Evolutionary conservation across 2,113 vertebrate genomes (phyloP).

Genomic region (Scophthalmus maximus): DNA sequence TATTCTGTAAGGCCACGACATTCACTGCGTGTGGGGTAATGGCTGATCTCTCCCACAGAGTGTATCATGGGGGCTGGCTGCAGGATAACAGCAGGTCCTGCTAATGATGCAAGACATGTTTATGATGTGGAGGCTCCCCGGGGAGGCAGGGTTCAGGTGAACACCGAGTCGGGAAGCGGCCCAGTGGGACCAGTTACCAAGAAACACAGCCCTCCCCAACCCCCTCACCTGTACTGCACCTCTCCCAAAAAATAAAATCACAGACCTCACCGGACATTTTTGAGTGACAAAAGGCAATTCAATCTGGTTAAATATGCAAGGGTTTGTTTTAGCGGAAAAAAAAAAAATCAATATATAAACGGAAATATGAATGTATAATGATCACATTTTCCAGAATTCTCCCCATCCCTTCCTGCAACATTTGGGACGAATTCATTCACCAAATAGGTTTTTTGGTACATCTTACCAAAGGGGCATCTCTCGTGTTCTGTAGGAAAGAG

Average conservation of each 20-base stretch:
- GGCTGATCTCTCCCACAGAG: conserved; percentile 48
- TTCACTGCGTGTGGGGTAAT: conserved; percentile 14
- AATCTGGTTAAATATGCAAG: no score
- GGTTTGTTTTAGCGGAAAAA: background rate
- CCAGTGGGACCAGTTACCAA: conserved; percentile 77
- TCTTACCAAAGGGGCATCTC: no score
- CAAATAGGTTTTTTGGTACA: no score
- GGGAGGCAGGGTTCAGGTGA: conserved; percentile 74
- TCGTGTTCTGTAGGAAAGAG: no score
- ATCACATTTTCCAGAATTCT: conserved; percentile 7
- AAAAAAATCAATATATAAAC: background rate
- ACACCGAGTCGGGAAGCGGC: conserved; percentile 53
- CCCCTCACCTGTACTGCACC: conserved; percentile 25
- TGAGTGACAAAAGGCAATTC: background rate
- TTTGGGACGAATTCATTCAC: no score
- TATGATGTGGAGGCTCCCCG: conserved; percentile 72
- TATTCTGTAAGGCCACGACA: background rate
- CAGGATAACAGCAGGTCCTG: conserved; percentile 68
- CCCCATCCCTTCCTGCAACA: background rate
- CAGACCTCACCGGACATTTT: background rate
- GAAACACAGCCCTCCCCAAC: conserved; percentile 30
- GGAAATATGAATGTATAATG: background rate
- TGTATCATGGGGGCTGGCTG: conserved; percentile 46
- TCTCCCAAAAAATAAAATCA: conserved; percentile 8
- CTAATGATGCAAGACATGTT: conserved; percentile 84